phyloP scores from a whole-genome alignment of 2,113 vertebrate species.

The Stomatorhinus ivindoensis region DNA sequence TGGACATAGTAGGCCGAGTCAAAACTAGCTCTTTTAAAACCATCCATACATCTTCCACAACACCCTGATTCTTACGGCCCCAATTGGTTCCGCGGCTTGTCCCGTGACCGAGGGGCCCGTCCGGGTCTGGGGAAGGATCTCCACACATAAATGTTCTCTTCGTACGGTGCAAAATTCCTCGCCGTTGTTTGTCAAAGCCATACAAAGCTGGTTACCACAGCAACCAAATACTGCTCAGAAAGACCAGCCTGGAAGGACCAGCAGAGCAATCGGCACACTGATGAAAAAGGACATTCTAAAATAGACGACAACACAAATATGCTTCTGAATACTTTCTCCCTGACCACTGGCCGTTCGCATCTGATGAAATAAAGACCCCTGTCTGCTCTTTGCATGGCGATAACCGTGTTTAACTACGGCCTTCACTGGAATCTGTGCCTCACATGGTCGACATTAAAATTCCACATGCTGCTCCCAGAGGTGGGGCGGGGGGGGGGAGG shows the following conservation, averaged over 20 bases:
- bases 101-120: background rate
- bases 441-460: constrained; percentile 27
- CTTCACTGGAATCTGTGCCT: background rate
- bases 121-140: background rate
- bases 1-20: background rate
- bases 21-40: background rate
- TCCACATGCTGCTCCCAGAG: constrained; percentile 10
- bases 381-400: background rate
- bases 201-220: constrained; percentile 21
- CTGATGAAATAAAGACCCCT: background rate
- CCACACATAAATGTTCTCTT: constrained; percentile 6
- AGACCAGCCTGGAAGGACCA: background rate
- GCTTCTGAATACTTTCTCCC: background rate
- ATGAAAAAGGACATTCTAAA: background rate
- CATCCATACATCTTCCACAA: background rate
- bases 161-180: constrained; percentile 14
- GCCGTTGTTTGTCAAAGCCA: constrained; percentile 5
- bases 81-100: background rate
- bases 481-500: background rate
- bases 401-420: background rate
- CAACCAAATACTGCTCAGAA: constrained; percentile 5
- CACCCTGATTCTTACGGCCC: background rate
- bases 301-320: background rate
- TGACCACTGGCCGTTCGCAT: background rate
- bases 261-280: background rate